Base-by-base conservation (phyloP, 2,888 invertebrate genomes). In the Lagria hirta region DNA sequence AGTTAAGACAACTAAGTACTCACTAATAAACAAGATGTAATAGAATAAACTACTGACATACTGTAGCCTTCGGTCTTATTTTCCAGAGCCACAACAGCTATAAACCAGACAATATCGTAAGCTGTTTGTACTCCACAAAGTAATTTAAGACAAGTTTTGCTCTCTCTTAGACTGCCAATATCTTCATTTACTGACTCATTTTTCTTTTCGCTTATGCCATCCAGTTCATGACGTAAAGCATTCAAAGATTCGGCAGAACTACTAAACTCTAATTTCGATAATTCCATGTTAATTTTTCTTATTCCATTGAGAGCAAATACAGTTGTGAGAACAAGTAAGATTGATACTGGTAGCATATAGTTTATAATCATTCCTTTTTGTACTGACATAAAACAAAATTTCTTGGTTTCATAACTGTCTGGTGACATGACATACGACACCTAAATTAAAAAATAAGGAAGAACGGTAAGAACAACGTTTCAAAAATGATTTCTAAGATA, bases 301-400 rank as follows among this genome's bases (percentile, higher is more conserved):
- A 72, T 70, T 4, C 81, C 79, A 34, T 79, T 71, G 49, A 82
- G 74, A n/a, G 81, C 75, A 4, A 79, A 76, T 2, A 75, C 71
- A 0, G 80, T 80, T 51, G 82, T 83, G 46, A 81, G 76, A 28
- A 84, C 68, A 32, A 86, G 84, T 16, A 86, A 70, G 12, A 80
- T 69, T 62, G 82, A 83, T 1, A 83, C 80, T 6, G 86, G 86
- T 10, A 83, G 75, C 79, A 86, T 84, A 65, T 84, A 86, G 24
- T 86, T 84, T 63, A 85, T 74, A 7, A 86, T 78, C 84, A 86
- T 86, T 3, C 86, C 86, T 59, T 82, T 80, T 65, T 84, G 83
- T 26, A 86, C 81, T 0, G 85, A 85, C 77, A 86, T 81, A 81
- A 86, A 87, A 64, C 86, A 87, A 62, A 84, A 86, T 57, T 80